These are phyloP conservation scores for Tenthredo scrophulariae DNA, from an alignment of 2,888 invertebrate genomes.

Conservation along the genomic window DNA sequence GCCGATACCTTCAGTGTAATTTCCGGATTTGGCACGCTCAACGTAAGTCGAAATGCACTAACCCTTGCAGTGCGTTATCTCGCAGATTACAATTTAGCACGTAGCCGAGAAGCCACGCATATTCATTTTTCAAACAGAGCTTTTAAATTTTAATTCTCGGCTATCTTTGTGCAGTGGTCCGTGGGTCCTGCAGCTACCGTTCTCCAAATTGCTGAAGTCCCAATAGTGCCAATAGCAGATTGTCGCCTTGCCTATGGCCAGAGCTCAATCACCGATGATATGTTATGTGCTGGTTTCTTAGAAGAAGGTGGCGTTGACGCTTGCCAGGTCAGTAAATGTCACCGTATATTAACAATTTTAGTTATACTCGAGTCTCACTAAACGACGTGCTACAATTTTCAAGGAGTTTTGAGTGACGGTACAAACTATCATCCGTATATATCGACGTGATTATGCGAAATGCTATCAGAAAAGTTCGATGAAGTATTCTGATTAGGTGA, in stretches of 20 bases:
- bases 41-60: neutral
- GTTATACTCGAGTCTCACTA: neutral
- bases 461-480: neutral
- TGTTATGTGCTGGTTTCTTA: slow-evolving; percentile 50
- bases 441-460: no score
- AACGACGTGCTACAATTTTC: neutral
- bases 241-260: neutral
- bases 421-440: no score
- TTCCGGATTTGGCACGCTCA: slow-evolving; percentile 34
- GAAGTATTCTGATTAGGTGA: neutral
- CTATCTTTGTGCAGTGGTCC: neutral
- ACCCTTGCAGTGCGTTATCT: neutral
- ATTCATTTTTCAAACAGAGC: neutral
- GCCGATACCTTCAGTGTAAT: neutral
- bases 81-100: neutral
- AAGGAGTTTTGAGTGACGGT: neutral
- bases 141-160: neutral
- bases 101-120: neutral
- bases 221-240: neutral
- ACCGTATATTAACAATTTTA: neutral
- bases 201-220: slow-evolving; percentile 41
- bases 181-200: neutral
- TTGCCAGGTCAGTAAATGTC: slow-evolving; percentile 40
- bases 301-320: slow-evolving; percentile 46
- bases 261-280: slow-evolving; percentile 12